These are phyloP conservation scores for Synodontis membranacea DNA, from an alignment of 2,113 vertebrate species.

Conservation along the genomic window DNA sequence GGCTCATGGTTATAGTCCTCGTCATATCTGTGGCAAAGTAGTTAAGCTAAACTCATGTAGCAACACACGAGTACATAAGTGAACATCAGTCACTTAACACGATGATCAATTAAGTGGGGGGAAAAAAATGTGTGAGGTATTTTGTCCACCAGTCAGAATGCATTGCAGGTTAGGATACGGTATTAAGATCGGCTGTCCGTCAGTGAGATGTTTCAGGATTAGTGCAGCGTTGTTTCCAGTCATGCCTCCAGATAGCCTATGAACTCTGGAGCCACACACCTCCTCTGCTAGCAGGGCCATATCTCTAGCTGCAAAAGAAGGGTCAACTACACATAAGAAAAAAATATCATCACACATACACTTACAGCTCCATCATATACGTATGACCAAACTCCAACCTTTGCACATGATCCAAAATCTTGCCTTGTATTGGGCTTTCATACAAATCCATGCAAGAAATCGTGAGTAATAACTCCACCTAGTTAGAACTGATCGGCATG, in stretches of 20 bases:
- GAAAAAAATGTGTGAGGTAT: neutral
- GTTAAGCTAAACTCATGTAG: conserved; percentile 62
- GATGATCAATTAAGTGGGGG: neutral
- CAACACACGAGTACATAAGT: neutral
- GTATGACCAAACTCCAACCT: too few species aligned
- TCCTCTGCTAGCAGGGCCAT: conserved; percentile 82
- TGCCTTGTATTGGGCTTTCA: too few species aligned
- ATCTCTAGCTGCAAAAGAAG: conserved; percentile 70
- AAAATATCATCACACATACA: neutral
- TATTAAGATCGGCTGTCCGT: conserved; percentile 78
- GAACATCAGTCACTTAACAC: neutral
- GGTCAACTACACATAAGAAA: neutral
- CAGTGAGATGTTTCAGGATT: conserved; percentile 75
- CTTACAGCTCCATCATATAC: too few species aligned
- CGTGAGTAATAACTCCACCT: too few species aligned
- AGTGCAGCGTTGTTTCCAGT: conserved; percentile 67
- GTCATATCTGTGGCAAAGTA: conserved; percentile 76
- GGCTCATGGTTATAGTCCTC: conserved; percentile 90
- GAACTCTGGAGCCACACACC: conserved; percentile 71
- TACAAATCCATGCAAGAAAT: too few species aligned
- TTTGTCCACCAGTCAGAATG: neutral
- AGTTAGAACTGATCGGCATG: too few species aligned
- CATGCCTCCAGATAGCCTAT: conserved; percentile 77
- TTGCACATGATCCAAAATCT: too few species aligned
- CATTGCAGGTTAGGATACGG: conserved; percentile 77